Conservation (phyloP, 2,888 invertebrate genomes). For the Axea sp. region DNA sequence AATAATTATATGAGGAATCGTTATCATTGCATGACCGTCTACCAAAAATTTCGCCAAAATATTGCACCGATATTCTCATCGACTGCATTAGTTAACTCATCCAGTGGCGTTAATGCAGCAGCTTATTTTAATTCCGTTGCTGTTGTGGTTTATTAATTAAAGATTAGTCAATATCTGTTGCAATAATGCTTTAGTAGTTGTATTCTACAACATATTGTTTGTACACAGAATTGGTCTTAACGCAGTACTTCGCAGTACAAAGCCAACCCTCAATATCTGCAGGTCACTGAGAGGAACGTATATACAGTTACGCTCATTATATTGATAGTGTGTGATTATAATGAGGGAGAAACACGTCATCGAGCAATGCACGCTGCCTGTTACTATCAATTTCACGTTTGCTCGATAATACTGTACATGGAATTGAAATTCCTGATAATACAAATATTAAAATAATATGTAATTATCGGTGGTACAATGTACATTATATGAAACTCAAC, state of each 20-base stretch:
- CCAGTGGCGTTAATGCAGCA: too few relatives aligned
- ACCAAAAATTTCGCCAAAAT: too few relatives aligned
- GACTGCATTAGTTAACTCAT: too few relatives aligned
- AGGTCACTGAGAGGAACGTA: constrained; percentile 46
- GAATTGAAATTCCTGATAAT: constrained; percentile 7
- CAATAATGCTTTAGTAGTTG: constrained; percentile 23
- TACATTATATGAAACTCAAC: neutral
- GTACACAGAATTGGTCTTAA: constrained; percentile 25
- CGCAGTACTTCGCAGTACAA: constrained; percentile 17
- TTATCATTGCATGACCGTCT: too few relatives aligned
- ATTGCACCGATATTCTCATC: too few relatives aligned
- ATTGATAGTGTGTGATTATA: constrained; percentile 55
- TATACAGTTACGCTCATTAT: constrained; percentile 47
- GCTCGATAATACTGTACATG: constrained; percentile 28
- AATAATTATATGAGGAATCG: too few relatives aligned
- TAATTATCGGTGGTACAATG: constrained; percentile 10
- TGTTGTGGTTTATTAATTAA: constrained; percentile 36
- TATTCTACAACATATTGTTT: constrained; percentile 27
- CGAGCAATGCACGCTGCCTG: constrained; percentile 32
- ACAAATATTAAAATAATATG: constrained; percentile 19
- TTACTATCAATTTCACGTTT: constrained; percentile 56
- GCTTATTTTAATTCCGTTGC: constrained; percentile 14
- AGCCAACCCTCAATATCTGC: constrained; percentile 38
- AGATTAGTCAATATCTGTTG: constrained; percentile 21
- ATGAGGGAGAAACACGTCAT: constrained; percentile 45